Base-by-base conservation (phyloP, 2,113 vertebrate genomes). In the Sebastes schlegelii region DNA sequence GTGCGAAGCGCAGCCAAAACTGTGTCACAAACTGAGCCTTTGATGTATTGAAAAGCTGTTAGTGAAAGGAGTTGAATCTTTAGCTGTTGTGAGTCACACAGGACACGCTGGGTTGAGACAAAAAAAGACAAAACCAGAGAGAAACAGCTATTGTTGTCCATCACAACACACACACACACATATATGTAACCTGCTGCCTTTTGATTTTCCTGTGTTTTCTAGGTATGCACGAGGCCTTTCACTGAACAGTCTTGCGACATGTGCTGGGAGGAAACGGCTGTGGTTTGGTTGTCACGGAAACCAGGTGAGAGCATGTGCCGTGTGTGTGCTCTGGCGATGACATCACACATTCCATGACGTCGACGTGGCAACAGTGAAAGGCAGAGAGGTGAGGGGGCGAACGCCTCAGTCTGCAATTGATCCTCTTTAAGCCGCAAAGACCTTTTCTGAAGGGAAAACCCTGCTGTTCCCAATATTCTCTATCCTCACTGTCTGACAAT, bases 261-360 rank as follows among this genome's bases (percentile, higher is more conserved):
- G 76, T 52, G 67, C 86, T 70, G 52, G 79, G 89, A 95, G 95
- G 94, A 96, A 95, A 84, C 92, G 77, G 91, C 86, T 91, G 92
- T 93, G 95, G 94, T 95, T 93, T 80, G 75, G 92, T 94, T 94
- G 83, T 91, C 57, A 48, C 12, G 86, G 95, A 93, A 94, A 94
- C 93, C 95, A 95, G 94, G 94, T 95, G 91, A 95, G 89, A 90
- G 78, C 68, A 69, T 86, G 89, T 79, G 82, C 67, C 12, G 51
- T 79, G 81, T 82, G 89, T 77, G 86, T 80, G 88, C 85, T 84
- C 79, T 66, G 82, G 80, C 21, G 65, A 83, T 95, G 93, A 94
- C 93, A 88, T 92, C 90, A 94, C 85, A 87, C 86, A 89, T 95
- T 95, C 95, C 95, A 93, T 95, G 94, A 95, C 93, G 93, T 92